Base-by-base conservation (phyloP, 2,113 vertebrate species). In the Albula glossodonta region DNA sequence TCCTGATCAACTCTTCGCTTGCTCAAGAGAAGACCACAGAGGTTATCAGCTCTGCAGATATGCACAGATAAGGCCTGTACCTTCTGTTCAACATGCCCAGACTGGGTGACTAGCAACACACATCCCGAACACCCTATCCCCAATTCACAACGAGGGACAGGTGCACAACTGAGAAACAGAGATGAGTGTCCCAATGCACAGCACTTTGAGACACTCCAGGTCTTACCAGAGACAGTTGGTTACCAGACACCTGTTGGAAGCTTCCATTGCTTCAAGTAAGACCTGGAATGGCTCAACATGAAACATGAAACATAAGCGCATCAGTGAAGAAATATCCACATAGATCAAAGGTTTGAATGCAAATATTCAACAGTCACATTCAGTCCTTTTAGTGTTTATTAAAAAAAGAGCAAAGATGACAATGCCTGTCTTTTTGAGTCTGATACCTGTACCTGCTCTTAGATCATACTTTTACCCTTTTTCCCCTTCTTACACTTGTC, bases 1-100 rank as follows among this genome's bases (percentile, higher is more conserved):
- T 52, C 89, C 94, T 86, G 85, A 94, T 96, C 95, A 90, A 87
- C 93, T 93, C 92, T 96, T 90, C 91, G 86, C 91, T 90, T 94
- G 89, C 94, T 92, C 80, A 94, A 86, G 4, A 93, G 49, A 90
- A 93, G 95, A 95, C 94, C 95, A 84, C 87, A 90, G 91, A 93
- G 96, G 96, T 97, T 97, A 97, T 97, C 97, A 91, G 95, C 85
- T 80, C 88, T 81, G 94, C 92, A 89, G 95, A 97, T 96, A 95
- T 88, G 92, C 90, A 91, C 93, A 94, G 96, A 96, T 96, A 96
- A 63, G 82, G 88, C 86, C 81, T 31, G 22, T 88, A 92, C 94
- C 93, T 94, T 91, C 93, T 89, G 92, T 94, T 95, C 94, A 94
- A 96, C 94, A 95, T 91, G 51, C 87, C 84, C 83, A 85, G 83